Base-by-base conservation (phyloP, 1,140 invertebrate species). In the Calephelis nemesis region DNA sequence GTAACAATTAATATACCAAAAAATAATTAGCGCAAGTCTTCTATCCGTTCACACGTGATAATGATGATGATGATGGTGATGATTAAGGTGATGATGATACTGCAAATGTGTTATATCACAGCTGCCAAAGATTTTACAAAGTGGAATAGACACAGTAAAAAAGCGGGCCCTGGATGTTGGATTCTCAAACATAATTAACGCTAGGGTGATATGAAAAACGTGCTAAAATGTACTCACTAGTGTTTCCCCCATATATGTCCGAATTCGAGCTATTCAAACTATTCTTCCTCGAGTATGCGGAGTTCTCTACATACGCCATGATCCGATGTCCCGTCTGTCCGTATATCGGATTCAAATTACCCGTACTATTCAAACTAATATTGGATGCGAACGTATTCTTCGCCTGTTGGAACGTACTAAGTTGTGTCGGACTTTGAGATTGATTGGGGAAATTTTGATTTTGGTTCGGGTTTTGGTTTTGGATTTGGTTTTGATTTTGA, bases 381-480 rank as follows among this genome's bases (percentile, higher is more conserved):
- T 77, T 87, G 0, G 89, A 84, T 0, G 85, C 81, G 65, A 88
- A 91, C 11, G 86, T 87, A 19, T 79, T 88, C 62, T 92, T 92
- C 10, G 89, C 88, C 60, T 92, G 91, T 75, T 93, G 93, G 80
- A 94, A 94, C 5, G 92, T 93, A 72, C 86, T 92, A 12, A 93
- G 87, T 72, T 6, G 91, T 79, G 47, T 83, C 66, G 52, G 72
- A 62, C 45, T 79, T 74, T 76, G 72, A 60, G 74, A 72, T 42
- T 74, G 67, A 47, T 73, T 78, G n/a, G 19, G 45, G 45, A 52
- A 19, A 48, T 64, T 71, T 40, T 69, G 69, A 49, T 30, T 68
- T 63, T 75, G 70, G 64, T 60, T 73, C 49, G 63, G 69, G 47
- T 74, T 80, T 39, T 74, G 82, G 12, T 42, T 74, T 66, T 83